Base-by-base conservation (phyloP, 2,113 vertebrate species). In the Aphelocoma coerulescens region DNA sequence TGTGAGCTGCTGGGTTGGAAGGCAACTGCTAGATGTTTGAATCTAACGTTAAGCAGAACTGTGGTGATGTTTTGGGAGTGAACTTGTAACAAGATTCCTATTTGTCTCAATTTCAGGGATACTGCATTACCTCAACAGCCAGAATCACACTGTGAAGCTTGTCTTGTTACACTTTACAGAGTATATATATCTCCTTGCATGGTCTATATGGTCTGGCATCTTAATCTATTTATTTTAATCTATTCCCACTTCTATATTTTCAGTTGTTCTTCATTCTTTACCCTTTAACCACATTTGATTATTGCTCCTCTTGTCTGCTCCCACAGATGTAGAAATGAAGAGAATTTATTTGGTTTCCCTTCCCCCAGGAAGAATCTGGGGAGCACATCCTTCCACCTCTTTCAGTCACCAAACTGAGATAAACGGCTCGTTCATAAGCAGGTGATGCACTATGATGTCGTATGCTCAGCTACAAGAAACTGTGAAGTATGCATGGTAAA, bases 1-100 rank as follows among this genome's bases (percentile, higher is more conserved):
- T 96, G 94, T 89, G 93, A 97, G 67, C 85, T 93, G 73, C 86
- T 93, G 80, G 71, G 85, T 86, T 91, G 65, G 82, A 93, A 96
- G 84, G 59, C 39, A 3, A 55, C 75, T 89, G 88, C 37, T 77
- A 91, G 62, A 69, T 11, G 24, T 76, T 73, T 62, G 58, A 85
- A 91, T 59, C 26, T 23, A 55, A 6, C 24, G 33, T 62, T 80
- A 83, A 79, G 51, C 15, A 63, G 63, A 83, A 69, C 15, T 3
- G 41, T 52, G 48, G 88, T 32, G 78, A 58, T 66, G 59, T 74
- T 93, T 74, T 24, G 74, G 63, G 85, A 85, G 71, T 17, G 27
- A 90, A 76, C 28, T 72, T 59, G n/a, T 51, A 73, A 33, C 16
- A 85, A 84, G 57, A 41, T 82, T 93, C 65, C 48, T 59, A 71